Evolutionary conservation across 2,888 invertebrate genomes (phyloP), one percentile per base, ranked within the genome.

Genomic region (Synanthedon tipuliformis): DNA sequence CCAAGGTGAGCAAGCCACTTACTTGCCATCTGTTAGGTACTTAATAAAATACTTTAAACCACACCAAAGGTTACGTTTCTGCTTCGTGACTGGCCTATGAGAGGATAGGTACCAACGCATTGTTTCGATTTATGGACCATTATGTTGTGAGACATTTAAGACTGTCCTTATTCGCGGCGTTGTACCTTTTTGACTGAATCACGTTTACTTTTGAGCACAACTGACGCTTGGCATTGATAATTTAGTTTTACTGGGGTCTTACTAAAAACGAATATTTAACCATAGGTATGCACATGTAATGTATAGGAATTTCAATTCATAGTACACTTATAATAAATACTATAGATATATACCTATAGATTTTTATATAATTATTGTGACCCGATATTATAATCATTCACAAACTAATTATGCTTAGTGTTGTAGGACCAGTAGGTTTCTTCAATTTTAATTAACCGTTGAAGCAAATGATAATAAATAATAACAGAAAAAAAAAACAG

Each of bases 1-100:
- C 65, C 78, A 78, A 78, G 78, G 78, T 74, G 71, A 78, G 52
- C 76, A 50, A 62, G 74, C 73, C 75, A 57, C 62, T 75, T 73
- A 76, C 76, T 68, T 55, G 65, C 54, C 66, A 68, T 64, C 65
- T 64, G 62, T 60, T 62, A 59, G 65, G 27, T 61, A 60, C 62
- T 59, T 61, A 66, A 73, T 68, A 70, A 71, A 73, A 69, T 65
- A 61, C 61, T 64, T 66, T 66, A 64, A 61, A 60, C 57, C 60
- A 53, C 55, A 56, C 58, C 65, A 79, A 80, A 80, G 79, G 79
- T 80, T 78, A 73, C 61, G 65, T 69, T 62, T 68, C 60, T 55
- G 61, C 59, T 56, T 75, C 77, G 78, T 79, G 78, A 78, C 78
- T 72, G 48, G 69, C 62, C 60, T 59, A 64, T 58, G 58, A 63